Percentiles rank a stretch among this genome's conserved stretches.
Conservation (phyloP, 92 coral and sea anemone genomes). For the Metridium senile region DNA sequence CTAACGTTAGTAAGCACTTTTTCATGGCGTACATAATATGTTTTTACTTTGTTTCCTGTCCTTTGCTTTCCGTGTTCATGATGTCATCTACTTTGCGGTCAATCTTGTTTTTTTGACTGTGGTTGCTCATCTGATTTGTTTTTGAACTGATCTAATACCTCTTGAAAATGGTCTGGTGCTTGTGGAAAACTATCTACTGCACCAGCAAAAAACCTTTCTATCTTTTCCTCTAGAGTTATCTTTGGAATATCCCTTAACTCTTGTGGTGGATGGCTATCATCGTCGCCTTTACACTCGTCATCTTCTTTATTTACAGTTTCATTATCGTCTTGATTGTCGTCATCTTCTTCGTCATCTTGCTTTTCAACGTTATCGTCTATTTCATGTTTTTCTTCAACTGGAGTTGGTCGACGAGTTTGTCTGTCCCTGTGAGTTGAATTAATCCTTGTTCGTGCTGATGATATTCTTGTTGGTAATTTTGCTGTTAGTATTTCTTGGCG, state of each 20-base stretch:
- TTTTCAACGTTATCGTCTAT: neutral
- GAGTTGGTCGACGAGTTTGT: slow-evolving; percentile 9
- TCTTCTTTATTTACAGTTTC: slow-evolving; percentile 1
- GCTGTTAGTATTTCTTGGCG: slow-evolving; percentile 3
- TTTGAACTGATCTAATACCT: slow-evolving; percentile 25
- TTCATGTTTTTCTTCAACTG: slow-evolving; percentile 15
- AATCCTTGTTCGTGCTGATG: slow-evolving; percentile 18
- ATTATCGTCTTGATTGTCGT: neutral
- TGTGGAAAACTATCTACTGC: slow-evolving; percentile 21
- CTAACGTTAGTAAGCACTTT: no score
- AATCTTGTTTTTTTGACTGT: no score
- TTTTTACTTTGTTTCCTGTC: no score
- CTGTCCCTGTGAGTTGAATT: neutral
- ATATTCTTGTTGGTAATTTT: slow-evolving; percentile 11
- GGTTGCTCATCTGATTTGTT: no score
- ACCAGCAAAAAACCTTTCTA: slow-evolving; percentile 40
- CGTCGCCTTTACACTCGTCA: slow-evolving; percentile 15
- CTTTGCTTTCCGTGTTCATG: no score
- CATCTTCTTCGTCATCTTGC: slow-evolving; percentile 10
- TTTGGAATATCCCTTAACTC: slow-evolving; percentile 44
- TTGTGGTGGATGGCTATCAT: slow-evolving; percentile 15
- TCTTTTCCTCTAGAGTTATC: slow-evolving; percentile 46
- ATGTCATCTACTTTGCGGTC: no score
- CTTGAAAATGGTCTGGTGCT: slow-evolving; percentile 27
- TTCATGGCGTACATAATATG: no score